Percentiles rank a stretch among this genome's conserved stretches.
These are phyloP conservation scores for Aphidius gifuensis DNA, from an alignment of 1,140 invertebrate species.

Conservation along the genomic window DNA sequence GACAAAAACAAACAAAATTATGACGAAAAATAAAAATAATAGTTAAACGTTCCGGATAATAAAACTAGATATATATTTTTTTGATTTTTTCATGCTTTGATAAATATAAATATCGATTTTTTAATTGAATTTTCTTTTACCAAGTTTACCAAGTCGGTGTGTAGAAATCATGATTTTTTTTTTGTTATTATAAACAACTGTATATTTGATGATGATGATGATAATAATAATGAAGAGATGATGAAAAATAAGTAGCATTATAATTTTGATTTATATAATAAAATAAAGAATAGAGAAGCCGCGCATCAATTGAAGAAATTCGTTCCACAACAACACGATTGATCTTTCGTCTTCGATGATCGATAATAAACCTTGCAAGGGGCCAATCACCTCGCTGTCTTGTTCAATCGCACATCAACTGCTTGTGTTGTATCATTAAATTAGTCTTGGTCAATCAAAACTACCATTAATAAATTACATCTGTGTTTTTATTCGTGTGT, in stretches of 20 bases:
- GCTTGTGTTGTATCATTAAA: constrained; percentile 26
- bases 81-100: too few species aligned
- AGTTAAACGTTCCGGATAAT: constrained; percentile 50
- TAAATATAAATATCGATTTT: constrained; percentile 2
- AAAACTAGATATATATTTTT: constrained; percentile 44
- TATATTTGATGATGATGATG: too few species aligned
- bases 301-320: too few species aligned
- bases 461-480: constrained; percentile 27
- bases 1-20: background rate
- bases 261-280: constrained; percentile 20
- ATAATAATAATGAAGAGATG: too few species aligned
- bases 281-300: constrained; percentile 28
- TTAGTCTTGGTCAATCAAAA: constrained; percentile 28
- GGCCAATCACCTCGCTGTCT: constrained; percentile 14
- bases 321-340: background rate
- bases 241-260: too few species aligned
- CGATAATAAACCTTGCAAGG: constrained; percentile 13
- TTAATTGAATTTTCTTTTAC: too few species aligned
- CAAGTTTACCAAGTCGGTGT: too few species aligned
- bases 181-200: too few species aligned
- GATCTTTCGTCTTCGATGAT: constrained; percentile 4
- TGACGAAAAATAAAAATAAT: constrained; percentile 28
- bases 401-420: constrained; percentile 6
- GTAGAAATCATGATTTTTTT: too few species aligned
- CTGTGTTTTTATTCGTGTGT: background rate